Evolutionary conservation across 2,888 invertebrate species (phyloP), one percentile per base, ranked within the genome.

Genomic region (Apamea anceps): DNA sequence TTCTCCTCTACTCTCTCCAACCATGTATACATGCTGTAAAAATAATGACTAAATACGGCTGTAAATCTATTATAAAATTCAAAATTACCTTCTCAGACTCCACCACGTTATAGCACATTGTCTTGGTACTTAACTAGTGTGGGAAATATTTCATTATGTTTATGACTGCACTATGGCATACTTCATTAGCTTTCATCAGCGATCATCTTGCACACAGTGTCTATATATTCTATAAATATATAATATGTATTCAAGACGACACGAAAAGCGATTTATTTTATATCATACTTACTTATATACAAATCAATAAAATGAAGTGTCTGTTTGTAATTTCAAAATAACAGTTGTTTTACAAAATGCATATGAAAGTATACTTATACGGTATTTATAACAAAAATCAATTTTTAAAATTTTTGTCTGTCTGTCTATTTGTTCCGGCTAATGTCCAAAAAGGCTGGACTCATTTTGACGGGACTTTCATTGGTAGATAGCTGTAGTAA

Each of bases 161-260:
- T 60, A 77, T 42, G 21, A 77, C n/a, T 60, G n/a, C 42, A 51
- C 42, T 48, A 37, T 45, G 37, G 42, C 18, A 42, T 66, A 65
- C 25, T 54, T 62, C 62, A 67, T 78, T 67, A 62, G 37, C 18
- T 84, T 81, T 67, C 81, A 81, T 81, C 71, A 62, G 66, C 25
- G 21, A 48, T 54, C 13, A 32, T 63, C 15, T 80, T 62, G 62
- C 10, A 68, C 54, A 51, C 45, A 42, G 21, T 54, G 6, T 28
- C 21, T 12, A 18, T 74, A 37, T n/a, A n/a, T n/a, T 37, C 37
- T 37, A 37, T 37, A 37, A 37, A 37, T 37, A 37, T n/a, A n/a
- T n/a, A n/a, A n/a, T 37, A 37, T 57, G 25, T 25, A 57, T 57
- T 10, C 10, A 25, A 57, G 10, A 57, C 3, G 25, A 10, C 57